Evolutionary conservation across 2,888 invertebrate species (phyloP), one percentile per base, ranked within the genome.

Genomic region (Hemistola chrysoprasaria): DNA sequence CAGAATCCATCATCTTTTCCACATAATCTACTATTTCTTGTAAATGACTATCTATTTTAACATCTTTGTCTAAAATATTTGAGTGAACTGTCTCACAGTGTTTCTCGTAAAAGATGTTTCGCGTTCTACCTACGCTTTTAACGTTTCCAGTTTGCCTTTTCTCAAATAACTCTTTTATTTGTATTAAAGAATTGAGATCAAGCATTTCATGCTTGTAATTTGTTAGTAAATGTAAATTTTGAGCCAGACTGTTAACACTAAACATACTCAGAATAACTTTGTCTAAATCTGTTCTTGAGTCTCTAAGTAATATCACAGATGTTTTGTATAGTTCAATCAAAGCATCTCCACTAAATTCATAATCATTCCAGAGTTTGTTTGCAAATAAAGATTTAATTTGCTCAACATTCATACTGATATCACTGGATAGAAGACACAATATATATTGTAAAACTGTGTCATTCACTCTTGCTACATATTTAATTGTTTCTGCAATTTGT

Each of bases 1-100:
- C 90, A 56, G 82, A 77, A 56, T 89, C 85, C 23, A 79, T 50
- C 2, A 81, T 65, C 45, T 71, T 71, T 40, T 79, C 71, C 36
- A 83, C 54, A 48, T 67, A 81, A 35, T 61, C 48, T 26, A 78
- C 47, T 22, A 83, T 43, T 24, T 62, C 49, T 41, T 59, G 41
- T 1, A 62, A 16, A 60, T 62, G 38, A 32, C 22, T 38, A 31
- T 53, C 32, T 30, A 51, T 37, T 22, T 41, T 42, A 11, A 39
- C 31, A 30, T 42, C 22, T 7, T 61, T 35, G 20, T 59, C 46
- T 39, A 57, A 49, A 10, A 77, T 47, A 22, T 72, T 43, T 22
- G 45, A 33, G 43, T 70, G 60, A 11, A 83, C 53, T 32, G 80
- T 48, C 59, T 80, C 73, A 67, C 79, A 72, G 11, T 71, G 64